Base-by-base conservation (phyloP, 2,888 invertebrate genomes). In the Pteria penguin region DNA sequence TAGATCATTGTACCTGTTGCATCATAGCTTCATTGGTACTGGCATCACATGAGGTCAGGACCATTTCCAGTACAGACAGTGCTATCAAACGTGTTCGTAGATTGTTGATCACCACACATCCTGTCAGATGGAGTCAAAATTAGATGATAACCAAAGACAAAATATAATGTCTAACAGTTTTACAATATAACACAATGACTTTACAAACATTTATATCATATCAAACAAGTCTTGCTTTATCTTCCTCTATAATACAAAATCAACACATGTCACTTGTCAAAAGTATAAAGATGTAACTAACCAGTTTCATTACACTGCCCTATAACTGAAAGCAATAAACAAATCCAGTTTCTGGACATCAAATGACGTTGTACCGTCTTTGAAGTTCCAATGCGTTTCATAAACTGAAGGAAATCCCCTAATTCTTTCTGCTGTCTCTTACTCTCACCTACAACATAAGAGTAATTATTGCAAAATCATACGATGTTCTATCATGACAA, bases 361-460 rank as follows among this genome's bases (percentile, higher is more conserved):
- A 94, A 85, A 31, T 93, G 89, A 60, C 91, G 90, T 82, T 93
- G 93, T 52, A 94, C 92, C 5, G 90, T 88, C 4, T 82, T 86
- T 72, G 92, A 93, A 1, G 93, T 92, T 8, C 94, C 93, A 32
- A 94, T 91, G n/a, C 93, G 93, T 31, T 94, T 88, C 29, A 94
- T 87, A 87, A 94, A 94, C 36, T 94, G 93, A 63, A 94, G 89
- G 82, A 93, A 94, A 87, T 94, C 94, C 4, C 94, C 94, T 18
- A 94, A 66, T 57, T 65, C 26, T 36, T 72, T 63, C 68, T 71
- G 71, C 4, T 26, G 11, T 22, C n/a, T 24, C n/a, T 60, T 60
- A 2, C 24, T 58, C 8, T 60, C 32, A 36, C 26, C 69, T 69
- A 24, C 8, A 58, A 65, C n/a, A n/a, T n/a, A n/a, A n/a, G n/a